Evolutionary conservation across 2,113 vertebrate genomes (phyloP).

Genomic region (Calonectris borealis): DNA sequence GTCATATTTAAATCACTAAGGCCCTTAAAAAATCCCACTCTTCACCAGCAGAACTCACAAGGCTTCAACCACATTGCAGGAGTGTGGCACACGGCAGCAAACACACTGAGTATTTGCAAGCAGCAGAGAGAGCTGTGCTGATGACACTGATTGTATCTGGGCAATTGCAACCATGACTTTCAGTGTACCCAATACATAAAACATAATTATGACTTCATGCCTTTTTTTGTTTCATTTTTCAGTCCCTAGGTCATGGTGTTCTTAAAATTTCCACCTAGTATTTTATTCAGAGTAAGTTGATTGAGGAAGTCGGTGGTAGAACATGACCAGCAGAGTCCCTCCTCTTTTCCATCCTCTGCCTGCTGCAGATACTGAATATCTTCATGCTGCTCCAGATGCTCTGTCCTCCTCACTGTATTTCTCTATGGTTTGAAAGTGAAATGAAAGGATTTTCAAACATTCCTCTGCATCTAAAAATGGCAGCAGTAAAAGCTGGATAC

Average conservation of each 20-base stretch:
- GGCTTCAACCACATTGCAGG: neutral
- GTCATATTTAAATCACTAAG: neutral
- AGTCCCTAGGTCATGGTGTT: neutral
- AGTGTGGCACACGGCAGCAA: neutral
- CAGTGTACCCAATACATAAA: neutral
- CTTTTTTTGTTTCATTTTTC: neutral
- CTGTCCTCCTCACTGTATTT: neutral
- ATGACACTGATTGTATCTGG: neutral
- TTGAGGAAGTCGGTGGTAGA: neutral
- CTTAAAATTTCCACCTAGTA: neutral
- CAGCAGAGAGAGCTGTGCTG: neutral
- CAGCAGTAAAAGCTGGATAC: neutral
- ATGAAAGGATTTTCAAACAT: neutral
- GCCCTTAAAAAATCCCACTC: neutral
- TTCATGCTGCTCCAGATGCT: neutral
- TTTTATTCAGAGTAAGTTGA: neutral
- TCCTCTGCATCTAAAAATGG: neutral
- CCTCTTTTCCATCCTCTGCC: neutral
- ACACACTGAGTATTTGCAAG: neutral
- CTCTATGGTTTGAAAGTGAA: neutral
- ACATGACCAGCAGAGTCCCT: neutral
- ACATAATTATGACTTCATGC: neutral
- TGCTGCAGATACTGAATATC: neutral
- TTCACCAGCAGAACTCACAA: neutral
- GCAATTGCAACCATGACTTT: neutral